phyloP scores from a whole-genome alignment of 2,797 vertebrate species.

The Remorina albescens region DNA sequence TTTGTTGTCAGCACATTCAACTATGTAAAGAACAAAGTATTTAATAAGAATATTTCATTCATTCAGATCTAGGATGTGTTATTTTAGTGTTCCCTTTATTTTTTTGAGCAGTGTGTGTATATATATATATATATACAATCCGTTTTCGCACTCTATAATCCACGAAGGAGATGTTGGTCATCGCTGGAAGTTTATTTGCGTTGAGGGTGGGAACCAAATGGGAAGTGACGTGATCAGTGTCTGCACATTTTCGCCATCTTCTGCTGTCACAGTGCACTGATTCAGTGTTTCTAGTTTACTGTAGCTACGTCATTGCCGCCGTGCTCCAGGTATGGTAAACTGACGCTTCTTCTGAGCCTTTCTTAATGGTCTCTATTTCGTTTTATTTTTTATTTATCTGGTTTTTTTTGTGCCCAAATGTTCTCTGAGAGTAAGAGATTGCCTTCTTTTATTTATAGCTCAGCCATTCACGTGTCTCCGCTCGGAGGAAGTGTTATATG shows the following conservation, averaged over 20 bases:
- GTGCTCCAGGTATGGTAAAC: slow-evolving; percentile 36
- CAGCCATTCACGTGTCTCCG: neutral
- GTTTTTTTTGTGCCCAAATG: neutral
- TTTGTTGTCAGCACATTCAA: too few relatives aligned
- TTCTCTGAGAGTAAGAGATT: neutral
- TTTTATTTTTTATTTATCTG: too few relatives aligned
- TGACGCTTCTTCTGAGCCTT: neutral
- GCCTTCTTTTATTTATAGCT: neutral
- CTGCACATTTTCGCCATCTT: slow-evolving; percentile 25
- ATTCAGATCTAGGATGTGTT: too few relatives aligned
- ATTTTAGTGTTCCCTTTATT: too few relatives aligned
- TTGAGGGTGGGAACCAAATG: neutral
- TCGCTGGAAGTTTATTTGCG: neutral
- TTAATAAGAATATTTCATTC: too few relatives aligned
- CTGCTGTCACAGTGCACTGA: slow-evolving; percentile 1
- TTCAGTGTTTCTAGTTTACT: neutral
- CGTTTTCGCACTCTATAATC: too few relatives aligned
- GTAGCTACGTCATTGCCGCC: neutral
- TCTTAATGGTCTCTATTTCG: too few relatives aligned
- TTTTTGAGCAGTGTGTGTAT: too few relatives aligned
- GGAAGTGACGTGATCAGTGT: slow-evolving; percentile 33
- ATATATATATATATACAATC: too few relatives aligned
- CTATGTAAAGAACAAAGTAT: too few relatives aligned
- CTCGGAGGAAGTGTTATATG: neutral
- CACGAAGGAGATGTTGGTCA: neutral